These are phyloP conservation scores for Pristis pectinata DNA, from an alignment of 2,797 vertebrate species.

Conservation along the genomic window DNA sequence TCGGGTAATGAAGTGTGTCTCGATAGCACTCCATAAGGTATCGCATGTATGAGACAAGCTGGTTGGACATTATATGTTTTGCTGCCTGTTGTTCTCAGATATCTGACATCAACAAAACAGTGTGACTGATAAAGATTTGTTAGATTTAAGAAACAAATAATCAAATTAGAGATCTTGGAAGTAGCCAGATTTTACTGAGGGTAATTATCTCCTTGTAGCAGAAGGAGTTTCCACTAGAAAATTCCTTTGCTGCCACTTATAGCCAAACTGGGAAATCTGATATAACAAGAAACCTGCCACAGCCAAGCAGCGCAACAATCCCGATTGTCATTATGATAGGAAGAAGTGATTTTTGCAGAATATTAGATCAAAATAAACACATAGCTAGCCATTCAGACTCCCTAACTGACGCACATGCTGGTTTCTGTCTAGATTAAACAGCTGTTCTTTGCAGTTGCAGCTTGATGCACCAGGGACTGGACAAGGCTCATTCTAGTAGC, in stretches of 20 bases:
- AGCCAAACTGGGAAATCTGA: constrained; percentile 25
- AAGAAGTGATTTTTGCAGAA: background rate
- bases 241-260: constrained; percentile 13
- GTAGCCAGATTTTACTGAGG: background rate
- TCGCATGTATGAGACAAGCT: background rate
- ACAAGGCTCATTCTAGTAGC: background rate
- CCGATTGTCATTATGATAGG: constrained; percentile 2
- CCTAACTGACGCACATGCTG: background rate
- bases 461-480: background rate
- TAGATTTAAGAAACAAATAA: background rate
- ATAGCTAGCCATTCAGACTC: background rate
- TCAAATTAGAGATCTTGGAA: background rate
- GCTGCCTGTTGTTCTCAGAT: background rate
- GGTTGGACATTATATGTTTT: background rate
- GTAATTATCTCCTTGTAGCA: constrained; percentile 19
- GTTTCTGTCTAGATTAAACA: constrained; percentile 13
- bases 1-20: background rate
- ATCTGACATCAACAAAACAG: background rate
- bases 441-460: background rate
- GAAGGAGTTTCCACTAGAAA: background rate
- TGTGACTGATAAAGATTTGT: background rate
- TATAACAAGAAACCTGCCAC: background rate
- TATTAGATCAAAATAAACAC: constrained; percentile 12
- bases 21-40: background rate
- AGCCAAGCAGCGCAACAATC: background rate